Evolutionary conservation across 2,888 invertebrate genomes (phyloP), one percentile per base, ranked within the genome.

Genomic region (Pherbina coryleti): DNA sequence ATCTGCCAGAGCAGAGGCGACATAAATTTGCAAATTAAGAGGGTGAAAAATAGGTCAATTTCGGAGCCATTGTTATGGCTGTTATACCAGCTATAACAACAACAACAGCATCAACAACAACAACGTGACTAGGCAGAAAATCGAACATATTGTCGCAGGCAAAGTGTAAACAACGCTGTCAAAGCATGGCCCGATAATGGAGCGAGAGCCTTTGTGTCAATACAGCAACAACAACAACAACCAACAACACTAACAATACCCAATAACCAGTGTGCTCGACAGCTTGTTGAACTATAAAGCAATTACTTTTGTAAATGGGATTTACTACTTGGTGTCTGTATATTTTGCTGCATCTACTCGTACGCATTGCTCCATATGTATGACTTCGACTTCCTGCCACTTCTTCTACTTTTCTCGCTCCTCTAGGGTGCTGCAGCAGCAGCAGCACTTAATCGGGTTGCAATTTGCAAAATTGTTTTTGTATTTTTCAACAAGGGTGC

Each of bases 221-320:
- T 37, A 22, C 22, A n/a, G 22, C 2, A 55, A 75, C 53, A 67
- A 53, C 55, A 75, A 31, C 60, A 62, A 49, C 60, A 28, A 44
- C 17, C 53, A 55, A 71, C 17, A 71, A 57, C 9, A 8, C 2
- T n/a, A 9, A 49, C 67, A 49, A 44, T 44, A 62, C 22, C 19
- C 62, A 2, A 62, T 14, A 14, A 11, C 14, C 44, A 44, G 44
- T 11, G 44, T 44, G 44, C 44, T 44, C 62, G 28, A 31, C 73
- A 67, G 70, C 78, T 62, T 70, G 71, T 71, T 75, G 78, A 78
- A 70, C 78, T 74, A 77, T 51, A 69, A 34, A 74, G 22, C 28
- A 75, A 75, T 76, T 75, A 66, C 75, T 67, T 53, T 44, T 75
- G 66, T 66, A 67, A 75, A 75, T 75, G 75, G 75, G 66, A 51